Percentiles rank a stretch among this genome's conserved stretches.
These are phyloP conservation scores for Catharus fuscescens DNA, from an alignment of 2,113 vertebrate species.

Conservation along the genomic window DNA sequence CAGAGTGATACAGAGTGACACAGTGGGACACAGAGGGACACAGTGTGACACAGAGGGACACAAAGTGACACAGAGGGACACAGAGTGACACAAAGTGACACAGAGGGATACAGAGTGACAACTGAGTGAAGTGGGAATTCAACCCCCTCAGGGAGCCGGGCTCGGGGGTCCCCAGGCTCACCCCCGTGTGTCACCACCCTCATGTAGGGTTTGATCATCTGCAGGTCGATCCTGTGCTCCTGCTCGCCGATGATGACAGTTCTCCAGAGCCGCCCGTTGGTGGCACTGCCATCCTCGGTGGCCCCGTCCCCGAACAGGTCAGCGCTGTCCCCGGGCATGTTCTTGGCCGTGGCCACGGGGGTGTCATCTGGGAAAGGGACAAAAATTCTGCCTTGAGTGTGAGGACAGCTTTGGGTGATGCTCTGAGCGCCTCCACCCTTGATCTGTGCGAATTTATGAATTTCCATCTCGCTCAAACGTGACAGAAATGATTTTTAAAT, in stretches of 20 bases:
- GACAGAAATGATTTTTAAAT: neutral
- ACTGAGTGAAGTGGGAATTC: too few relatives aligned
- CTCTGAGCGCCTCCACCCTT: neutral
- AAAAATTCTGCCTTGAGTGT: accelerated
- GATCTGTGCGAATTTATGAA: neutral
- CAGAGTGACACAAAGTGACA: too few relatives aligned
- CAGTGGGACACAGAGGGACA: too few relatives aligned
- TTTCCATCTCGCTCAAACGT: neutral
- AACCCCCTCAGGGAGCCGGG: too few relatives aligned
- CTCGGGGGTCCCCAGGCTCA: constrained; percentile 22
- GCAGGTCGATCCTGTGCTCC: constrained; percentile 95
- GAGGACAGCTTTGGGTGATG: neutral
- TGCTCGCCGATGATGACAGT: constrained; percentile 95
- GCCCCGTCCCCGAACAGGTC: constrained; percentile 78
- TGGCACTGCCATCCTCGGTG: constrained; percentile 69
- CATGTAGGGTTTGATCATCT: constrained; percentile 95
- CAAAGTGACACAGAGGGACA: too few relatives aligned
- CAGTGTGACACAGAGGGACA: too few relatives aligned
- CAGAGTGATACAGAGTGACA: too few relatives aligned
- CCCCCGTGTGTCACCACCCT: constrained; percentile 96
- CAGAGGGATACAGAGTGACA: too few relatives aligned
- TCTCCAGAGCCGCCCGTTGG: constrained; percentile 91
- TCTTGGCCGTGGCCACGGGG: constrained; percentile 91
- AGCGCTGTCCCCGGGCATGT: constrained; percentile 80
- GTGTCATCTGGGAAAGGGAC: constrained; percentile 84